Base-by-base conservation (phyloP, 2,797 vertebrate genomes). In the Acipenser transmontanus region DNA sequence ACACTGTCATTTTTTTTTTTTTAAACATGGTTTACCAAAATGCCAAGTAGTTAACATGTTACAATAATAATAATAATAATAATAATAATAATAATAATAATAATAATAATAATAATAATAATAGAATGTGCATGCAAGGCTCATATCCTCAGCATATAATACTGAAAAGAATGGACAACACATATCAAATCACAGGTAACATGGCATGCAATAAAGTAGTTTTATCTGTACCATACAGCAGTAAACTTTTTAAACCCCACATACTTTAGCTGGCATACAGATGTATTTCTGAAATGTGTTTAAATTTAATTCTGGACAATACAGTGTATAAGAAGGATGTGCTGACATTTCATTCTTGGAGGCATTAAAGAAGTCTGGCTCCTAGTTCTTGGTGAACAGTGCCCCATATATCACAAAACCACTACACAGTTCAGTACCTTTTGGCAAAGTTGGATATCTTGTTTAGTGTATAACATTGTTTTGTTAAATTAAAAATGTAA, bases 151-250 rank as follows among this genome's bases (percentile, higher is more conserved):
- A 81, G 71, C 77, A 81, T 77, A 78, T 79, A 74, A 72, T 84
- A 82, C 78, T 79, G 71, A 69, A 83, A 80, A 66, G 71, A 72
- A 84, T 77, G 77, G 68, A 83, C 77, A 78, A 75, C 78, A 85
- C 75, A 78, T 79, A 75, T 75, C 67, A 80, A 69, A 61, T 51
- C 51, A 84, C 82, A 81, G 82, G 68, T 80, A 84, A 78, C 70
- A 77, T 76, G 73, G 78, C 84, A 89, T 90, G 88, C 86, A 89
- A 82, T 76, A 83, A 85, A 82, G 71, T 54, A 59, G 51, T 65
- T 52, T 49, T 76, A 73, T 75, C 71, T 65, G 68, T 67, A 70
- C 65, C 65, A 59, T 56, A 69, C 57, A 64, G 69, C 70, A 34
- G 67, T 71, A 34, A 34, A 1, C 34, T 34, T 34, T 34, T 4